Evolutionary conservation across 1,140 invertebrate species (phyloP).

Genomic region (Scaptomyza montana): DNA sequence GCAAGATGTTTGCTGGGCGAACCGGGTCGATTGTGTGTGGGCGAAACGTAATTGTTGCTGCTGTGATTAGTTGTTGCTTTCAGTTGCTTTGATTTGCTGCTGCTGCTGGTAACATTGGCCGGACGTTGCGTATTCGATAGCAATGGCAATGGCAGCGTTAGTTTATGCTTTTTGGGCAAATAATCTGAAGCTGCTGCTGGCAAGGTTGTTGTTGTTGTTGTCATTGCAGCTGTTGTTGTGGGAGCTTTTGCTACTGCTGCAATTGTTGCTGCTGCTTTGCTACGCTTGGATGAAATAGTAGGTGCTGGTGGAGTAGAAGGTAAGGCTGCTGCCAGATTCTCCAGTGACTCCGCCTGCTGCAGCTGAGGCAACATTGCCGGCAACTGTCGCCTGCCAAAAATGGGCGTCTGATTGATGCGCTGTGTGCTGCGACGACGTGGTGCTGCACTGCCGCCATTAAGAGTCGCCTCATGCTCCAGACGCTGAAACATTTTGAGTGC

Average conservation of each 20-base stretch:
- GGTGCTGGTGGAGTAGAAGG: conserved; percentile 14
- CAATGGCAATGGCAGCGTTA: conserved; percentile 49
- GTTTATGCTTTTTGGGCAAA: conserved; percentile 62
- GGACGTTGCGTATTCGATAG: neutral
- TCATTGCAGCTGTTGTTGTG: conserved; percentile 27
- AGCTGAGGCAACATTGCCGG: conserved; percentile 31
- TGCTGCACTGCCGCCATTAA: conserved; percentile 34
- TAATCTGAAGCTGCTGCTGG: conserved; percentile 26
- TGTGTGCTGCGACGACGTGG: conserved; percentile 39
- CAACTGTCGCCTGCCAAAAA: conserved; percentile 66
- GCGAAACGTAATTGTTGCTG: conserved; percentile 32
- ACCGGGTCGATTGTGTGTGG: conserved; percentile 48
- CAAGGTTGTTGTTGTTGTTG: neutral
- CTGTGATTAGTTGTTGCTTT: conserved; percentile 19
- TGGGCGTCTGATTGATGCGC: conserved; percentile 82
- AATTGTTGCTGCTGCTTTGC: conserved; percentile 8
- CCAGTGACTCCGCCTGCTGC: conserved; percentile 69
- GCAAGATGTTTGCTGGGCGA: conserved; percentile 70
- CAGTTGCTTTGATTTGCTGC: conserved; percentile 36
- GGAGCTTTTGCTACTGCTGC: conserved; percentile 16
- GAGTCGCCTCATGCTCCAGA: conserved; percentile 62
- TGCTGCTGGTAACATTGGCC: neutral
- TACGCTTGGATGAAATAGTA: conserved; percentile 3
- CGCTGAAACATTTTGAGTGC: conserved; percentile 79
- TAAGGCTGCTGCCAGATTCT: conserved; percentile 46